A percentile compares a stretch with the other conserved stretches of the same genome.
Evolutionary conservation across 2,888 invertebrate species (phyloP).

Genomic region (Apodemia zela): DNA sequence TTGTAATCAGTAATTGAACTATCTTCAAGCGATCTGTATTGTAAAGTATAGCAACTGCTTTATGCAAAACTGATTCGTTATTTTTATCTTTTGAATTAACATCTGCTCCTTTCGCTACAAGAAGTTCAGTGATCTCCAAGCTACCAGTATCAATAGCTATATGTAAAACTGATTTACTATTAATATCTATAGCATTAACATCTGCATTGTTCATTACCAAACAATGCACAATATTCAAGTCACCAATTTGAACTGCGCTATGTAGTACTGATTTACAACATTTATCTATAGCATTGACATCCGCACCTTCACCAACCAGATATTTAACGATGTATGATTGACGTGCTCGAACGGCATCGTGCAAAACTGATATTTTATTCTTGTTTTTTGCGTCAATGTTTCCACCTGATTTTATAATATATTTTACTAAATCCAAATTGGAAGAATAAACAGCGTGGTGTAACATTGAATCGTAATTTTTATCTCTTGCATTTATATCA

Average conservation of each 20-base stretch:
- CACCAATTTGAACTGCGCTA: neutral
- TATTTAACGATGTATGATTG: too few relatives aligned
- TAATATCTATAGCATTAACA: neutral
- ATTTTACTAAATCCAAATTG: neutral
- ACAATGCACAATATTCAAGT: neutral
- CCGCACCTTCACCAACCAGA: too few relatives aligned
- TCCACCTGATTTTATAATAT: constrained; percentile 3
- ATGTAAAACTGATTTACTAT: neutral
- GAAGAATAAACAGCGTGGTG: constrained; percentile 1
- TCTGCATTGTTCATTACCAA: neutral
- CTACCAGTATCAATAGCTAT: constrained; percentile 5
- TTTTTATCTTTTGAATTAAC: constrained; percentile 14
- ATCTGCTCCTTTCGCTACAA: constrained; percentile 15
- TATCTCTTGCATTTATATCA: neutral
- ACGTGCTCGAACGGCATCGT: too few relatives aligned
- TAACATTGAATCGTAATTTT: constrained; percentile 21
- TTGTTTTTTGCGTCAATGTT: constrained; percentile 1
- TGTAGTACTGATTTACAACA: neutral
- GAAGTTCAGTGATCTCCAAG: constrained; percentile 17
- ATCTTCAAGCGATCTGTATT: neutral
- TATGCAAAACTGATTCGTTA: constrained; percentile 4
- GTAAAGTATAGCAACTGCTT: neutral
- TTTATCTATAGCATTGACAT: neutral
- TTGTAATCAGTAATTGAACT: neutral
- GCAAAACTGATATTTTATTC: neutral